Evolutionary conservation across 2,797 vertebrate species (phyloP).

Genomic region (Morus bassanus): DNA sequence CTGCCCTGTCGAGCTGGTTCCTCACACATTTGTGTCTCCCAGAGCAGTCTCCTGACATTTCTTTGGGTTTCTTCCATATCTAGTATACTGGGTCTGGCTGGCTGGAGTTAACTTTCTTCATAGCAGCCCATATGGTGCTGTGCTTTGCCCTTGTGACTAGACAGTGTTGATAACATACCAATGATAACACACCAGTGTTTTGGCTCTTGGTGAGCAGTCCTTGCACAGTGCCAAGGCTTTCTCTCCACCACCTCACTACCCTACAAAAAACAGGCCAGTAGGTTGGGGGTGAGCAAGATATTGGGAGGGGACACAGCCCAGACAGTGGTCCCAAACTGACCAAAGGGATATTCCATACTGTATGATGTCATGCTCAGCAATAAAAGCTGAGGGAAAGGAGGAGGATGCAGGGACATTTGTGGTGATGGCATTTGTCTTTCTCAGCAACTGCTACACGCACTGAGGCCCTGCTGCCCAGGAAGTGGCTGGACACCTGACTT

Average conservation of each 20-base stretch:
- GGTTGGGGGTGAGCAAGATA: not conserved
- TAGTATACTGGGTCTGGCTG: not conserved
- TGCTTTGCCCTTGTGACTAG: not conserved
- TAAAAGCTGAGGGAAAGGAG: not conserved
- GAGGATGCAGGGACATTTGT: too few species aligned
- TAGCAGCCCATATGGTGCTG: not conserved
- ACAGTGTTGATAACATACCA: not conserved
- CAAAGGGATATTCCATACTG: not conserved
- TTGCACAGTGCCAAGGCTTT: not conserved
- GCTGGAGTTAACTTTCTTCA: not conserved
- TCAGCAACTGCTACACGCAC: too few species aligned
- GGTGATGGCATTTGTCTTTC: too few species aligned
- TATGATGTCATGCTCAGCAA: too few species aligned
- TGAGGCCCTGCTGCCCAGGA: too few species aligned
- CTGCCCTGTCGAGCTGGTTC: not conserved
- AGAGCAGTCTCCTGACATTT: not conserved
- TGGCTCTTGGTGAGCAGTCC: not conserved
- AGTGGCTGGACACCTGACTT: too few species aligned
- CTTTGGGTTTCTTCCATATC: not conserved
- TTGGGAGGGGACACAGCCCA: not conserved
- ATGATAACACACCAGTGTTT: not conserved
- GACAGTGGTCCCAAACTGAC: not conserved
- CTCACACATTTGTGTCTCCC: not conserved
- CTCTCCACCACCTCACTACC: not conserved
- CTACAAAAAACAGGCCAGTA: not conserved